phyloP scores from a whole-genome alignment of 1,140 invertebrate genomes.

The Mycetomoellerius zeteki region DNA sequence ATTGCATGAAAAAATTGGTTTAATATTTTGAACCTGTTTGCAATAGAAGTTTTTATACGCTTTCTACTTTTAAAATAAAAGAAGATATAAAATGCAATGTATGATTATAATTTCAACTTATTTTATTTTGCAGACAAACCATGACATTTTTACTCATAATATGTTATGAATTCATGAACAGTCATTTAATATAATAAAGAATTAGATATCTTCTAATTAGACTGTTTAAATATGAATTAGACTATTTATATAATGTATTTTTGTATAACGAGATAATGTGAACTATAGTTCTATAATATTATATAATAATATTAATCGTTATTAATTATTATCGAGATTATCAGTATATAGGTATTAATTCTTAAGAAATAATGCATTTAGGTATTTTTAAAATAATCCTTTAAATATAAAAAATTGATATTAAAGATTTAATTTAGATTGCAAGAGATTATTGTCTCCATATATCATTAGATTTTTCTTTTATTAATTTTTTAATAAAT shows the following conservation, averaged over 20 bases:
- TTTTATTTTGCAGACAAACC: neutral
- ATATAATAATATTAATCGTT: neutral
- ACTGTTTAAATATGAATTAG: no score
- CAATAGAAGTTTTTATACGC: neutral
- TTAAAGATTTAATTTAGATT: slow-evolving; percentile 16
- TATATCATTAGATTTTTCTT: neutral
- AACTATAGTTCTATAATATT: neutral
- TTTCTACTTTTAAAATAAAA: neutral
- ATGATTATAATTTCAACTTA: neutral
- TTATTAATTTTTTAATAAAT: neutral
- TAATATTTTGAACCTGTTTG: neutral
- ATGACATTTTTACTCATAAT: neutral
- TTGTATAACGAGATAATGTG: no score
- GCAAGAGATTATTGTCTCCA: neutral
- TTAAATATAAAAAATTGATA: neutral
- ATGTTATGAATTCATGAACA: neutral
- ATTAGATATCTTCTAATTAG: neutral
- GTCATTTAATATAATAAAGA: neutral
- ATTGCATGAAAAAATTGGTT: neutral
- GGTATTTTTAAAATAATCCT: neutral
- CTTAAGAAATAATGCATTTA: neutral
- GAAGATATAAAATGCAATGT: neutral
- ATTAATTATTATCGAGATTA: neutral
- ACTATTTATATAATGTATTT: no score
- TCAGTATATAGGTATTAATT: neutral